These are phyloP conservation scores for Ariopsis seemanni DNA, from an alignment of 2,113 vertebrate species.

Conservation along the genomic window DNA sequence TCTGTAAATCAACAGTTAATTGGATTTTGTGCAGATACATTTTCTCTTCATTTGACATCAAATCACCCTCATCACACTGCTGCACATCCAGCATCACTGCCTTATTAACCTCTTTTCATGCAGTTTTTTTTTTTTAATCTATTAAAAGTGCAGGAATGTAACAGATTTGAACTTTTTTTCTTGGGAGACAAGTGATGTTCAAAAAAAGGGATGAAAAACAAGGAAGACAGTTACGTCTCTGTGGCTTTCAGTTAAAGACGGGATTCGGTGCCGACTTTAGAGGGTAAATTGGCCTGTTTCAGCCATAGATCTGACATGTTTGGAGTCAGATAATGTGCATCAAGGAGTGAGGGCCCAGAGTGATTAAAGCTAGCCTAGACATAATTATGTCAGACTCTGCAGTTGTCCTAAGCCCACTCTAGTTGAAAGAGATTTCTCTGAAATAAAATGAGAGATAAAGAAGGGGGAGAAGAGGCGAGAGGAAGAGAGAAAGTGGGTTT, in stretches of 20 bases:
- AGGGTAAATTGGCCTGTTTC: constrained; percentile 75
- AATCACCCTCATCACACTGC: constrained; percentile 36
- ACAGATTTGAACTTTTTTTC: constrained; percentile 43
- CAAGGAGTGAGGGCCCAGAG: constrained; percentile 70
- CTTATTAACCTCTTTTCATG: constrained; percentile 51
- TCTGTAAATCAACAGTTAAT: constrained; percentile 41
- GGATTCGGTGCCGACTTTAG: constrained; percentile 59
- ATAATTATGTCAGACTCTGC: constrained; percentile 75
- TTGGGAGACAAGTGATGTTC: constrained; percentile 46
- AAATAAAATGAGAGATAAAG: constrained; percentile 60
- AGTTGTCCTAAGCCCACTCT: constrained; percentile 70
- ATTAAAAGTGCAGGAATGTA: constrained; percentile 52
- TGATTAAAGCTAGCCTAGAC: constrained; percentile 76
- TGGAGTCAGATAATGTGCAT: constrained; percentile 75
- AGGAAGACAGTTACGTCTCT: constrained; percentile 45
- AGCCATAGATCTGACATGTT: constrained; percentile 67
- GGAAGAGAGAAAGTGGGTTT: constrained; percentile 58
- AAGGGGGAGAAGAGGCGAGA: constrained; percentile 45
- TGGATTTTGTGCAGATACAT: constrained; percentile 21
- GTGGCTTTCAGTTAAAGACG: constrained; percentile 56
- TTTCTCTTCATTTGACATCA: constrained; percentile 25
- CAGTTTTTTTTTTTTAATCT: constrained; percentile 27
- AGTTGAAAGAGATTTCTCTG: constrained; percentile 77
- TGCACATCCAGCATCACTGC: constrained; percentile 29
- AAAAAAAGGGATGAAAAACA: constrained; percentile 46